phyloP scores from a whole-genome alignment of 2,888 invertebrate species.

The Lydus trimaculatus region DNA sequence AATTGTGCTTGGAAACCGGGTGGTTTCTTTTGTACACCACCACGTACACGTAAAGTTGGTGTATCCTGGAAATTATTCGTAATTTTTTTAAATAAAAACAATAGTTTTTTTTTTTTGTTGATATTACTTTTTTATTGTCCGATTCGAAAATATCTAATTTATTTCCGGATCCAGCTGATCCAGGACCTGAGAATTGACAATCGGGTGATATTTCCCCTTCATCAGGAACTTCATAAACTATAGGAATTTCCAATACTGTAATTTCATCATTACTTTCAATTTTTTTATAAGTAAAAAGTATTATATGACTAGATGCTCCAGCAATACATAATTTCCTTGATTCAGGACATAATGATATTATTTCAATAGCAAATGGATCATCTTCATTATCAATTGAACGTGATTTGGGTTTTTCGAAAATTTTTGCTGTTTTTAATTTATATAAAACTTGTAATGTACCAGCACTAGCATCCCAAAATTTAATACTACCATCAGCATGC shows the following conservation, averaged over 20 bases:
- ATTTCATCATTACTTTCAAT: slow-evolving; percentile 85
- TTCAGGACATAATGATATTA: slow-evolving; percentile 92
- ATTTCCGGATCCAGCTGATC: slow-evolving; percentile 56
- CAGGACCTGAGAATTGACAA: slow-evolving; percentile 69
- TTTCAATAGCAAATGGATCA: slow-evolving; percentile 89
- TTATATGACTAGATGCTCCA: slow-evolving; percentile 91
- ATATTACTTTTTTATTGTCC: slow-evolving; percentile 62
- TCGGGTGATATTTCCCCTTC: slow-evolving; percentile 84
- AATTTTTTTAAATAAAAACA: slow-evolving; percentile 1
- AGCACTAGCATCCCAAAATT: slow-evolving; percentile 99
- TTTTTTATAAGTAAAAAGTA: slow-evolving; percentile 95
- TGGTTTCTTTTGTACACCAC: slow-evolving; percentile 82
- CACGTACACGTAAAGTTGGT: slow-evolving; percentile 69
- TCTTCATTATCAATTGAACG: slow-evolving; percentile 76
- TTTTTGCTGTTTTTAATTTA: slow-evolving; percentile 96
- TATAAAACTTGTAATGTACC: slow-evolving; percentile 96
- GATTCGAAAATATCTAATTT: slow-evolving; percentile 58
- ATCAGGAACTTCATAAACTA: slow-evolving; percentile 82
- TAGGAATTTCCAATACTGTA: slow-evolving; percentile 85
- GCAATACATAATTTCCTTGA: slow-evolving; percentile 89
- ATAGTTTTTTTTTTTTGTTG: not conserved
- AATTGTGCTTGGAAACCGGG: slow-evolving; percentile 98
- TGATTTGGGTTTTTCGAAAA: slow-evolving; percentile 78
- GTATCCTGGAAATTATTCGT: slow-evolving; percentile 42
- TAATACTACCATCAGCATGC: slow-evolving; percentile 97